Conservation (phyloP, 1,140 invertebrate species). For the Druon quercuslanigerum region DNA sequence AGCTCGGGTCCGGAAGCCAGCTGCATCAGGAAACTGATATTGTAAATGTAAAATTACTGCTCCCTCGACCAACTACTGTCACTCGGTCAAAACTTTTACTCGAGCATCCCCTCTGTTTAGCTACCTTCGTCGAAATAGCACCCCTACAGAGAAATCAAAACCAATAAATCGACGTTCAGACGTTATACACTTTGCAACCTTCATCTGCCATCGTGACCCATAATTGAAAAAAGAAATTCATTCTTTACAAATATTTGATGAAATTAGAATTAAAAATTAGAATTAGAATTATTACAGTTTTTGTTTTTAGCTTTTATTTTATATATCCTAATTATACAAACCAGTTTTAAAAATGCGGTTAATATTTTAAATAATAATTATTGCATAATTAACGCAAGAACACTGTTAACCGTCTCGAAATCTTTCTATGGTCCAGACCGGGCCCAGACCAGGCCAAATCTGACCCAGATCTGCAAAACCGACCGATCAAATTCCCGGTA, state of each 20-base stretch:
- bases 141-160: conserved; percentile 6
- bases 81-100: not conserved
- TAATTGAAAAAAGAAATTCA: not conserved
- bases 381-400: too few species aligned
- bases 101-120: not conserved
- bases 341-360: too few species aligned
- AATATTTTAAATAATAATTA: too few species aligned
- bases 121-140: not conserved
- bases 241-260: too few species aligned
- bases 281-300: not conserved
- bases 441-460: too few species aligned
- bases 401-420: too few species aligned
- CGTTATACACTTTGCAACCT: not conserved
- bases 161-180: conserved; percentile 17
- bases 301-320: too few species aligned
- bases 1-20: not conserved
- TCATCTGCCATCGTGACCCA: not conserved
- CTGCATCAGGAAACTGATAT: conserved; percentile 11
- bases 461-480: too few species aligned
- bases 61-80: not conserved
- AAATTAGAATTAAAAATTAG: too few species aligned
- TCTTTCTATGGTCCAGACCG: too few species aligned
- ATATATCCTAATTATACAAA: too few species aligned
- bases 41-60: conserved; percentile 1
- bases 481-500: too few species aligned